Evolutionary conservation across 2,113 vertebrate species (phyloP), one percentile per base, ranked within the genome.

Genomic region (Cololabis saira): DNA sequence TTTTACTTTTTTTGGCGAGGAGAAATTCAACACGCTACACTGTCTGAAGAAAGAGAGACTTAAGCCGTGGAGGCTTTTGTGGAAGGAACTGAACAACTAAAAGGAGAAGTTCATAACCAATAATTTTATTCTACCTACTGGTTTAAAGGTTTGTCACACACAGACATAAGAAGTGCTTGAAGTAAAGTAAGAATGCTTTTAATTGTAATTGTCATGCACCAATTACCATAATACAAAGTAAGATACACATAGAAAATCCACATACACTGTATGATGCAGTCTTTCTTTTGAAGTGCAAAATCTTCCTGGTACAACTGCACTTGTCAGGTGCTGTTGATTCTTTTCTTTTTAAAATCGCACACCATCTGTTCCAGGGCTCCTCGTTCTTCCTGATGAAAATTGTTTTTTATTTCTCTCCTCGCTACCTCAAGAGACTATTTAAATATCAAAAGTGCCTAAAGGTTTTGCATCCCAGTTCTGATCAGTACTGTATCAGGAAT

Each of bases 11-110:
- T 66, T 56, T 65, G 45, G 69, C 47, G 71, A 78, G 68, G 70
- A 87, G 75, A 81, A 81, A 75, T 74, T 47, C 72, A 61, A 73
- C 68, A 56, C 67, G 61, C 83, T 82, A 76, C 50, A 74, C 68
- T 22, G 53, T 67, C 65, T 85, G 33, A 15, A 60, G 67, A 69
- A 37, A 71, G 42, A 59, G 41, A 37, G 43, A 21, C 33, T 58
- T 59, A 64, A 72, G 43, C 81, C 57, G 48, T 27, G 30, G 9
- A 56, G 22, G 27, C 56, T 64, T 60, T 64, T 69, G 21, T 74
- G 17, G 43, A 40, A 24, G 22, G 48, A 70, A 61, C 52, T 61
- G 37, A 66, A 40, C 41, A 60, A 55, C 60, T 53, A 61, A 54
- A 74, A 51, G 44, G 58, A 52, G 14, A 75, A 63, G 59, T 40